Percentiles rank a stretch among this genome's conserved stretches.
Conservation (phyloP, 2,888 invertebrate species). For the Xylocampa areola region DNA sequence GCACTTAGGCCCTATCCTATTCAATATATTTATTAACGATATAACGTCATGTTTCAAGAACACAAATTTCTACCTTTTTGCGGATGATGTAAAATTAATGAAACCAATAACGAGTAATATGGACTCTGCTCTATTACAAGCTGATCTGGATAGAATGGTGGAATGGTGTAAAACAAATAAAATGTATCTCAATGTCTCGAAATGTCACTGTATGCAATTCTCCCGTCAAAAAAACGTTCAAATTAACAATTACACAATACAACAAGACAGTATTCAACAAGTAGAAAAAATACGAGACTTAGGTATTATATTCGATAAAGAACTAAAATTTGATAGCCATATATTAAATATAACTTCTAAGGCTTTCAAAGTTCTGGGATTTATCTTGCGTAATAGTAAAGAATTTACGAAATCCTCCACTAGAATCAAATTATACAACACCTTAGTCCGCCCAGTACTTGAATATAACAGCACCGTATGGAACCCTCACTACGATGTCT, state of each 20-base stretch:
- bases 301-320: background rate
- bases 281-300: background rate
- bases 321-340: background rate
- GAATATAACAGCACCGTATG: no score
- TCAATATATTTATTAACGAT: no score
- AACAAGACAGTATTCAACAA: background rate
- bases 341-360: background rate
- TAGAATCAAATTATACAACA: background rate
- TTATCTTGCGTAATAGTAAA: no score
- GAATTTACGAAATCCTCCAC: background rate
- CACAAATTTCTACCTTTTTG: background rate
- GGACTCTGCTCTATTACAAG: no score
- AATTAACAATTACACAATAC: background rate
- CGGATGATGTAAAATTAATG: background rate
- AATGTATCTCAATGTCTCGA: background rate
- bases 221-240: background rate
- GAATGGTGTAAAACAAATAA: no score
- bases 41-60: background rate
- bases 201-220: slow-evolving; percentile 1
- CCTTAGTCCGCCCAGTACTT: background rate
- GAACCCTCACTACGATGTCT: background rate
- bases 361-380: background rate
- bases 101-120: background rate
- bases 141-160: no score
- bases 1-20: slow-evolving; percentile 1